A percentile compares a stretch with the other conserved stretches of the same genome.
Conservation (phyloP, 2,888 invertebrate genomes). For the Mantis religiosa region DNA sequence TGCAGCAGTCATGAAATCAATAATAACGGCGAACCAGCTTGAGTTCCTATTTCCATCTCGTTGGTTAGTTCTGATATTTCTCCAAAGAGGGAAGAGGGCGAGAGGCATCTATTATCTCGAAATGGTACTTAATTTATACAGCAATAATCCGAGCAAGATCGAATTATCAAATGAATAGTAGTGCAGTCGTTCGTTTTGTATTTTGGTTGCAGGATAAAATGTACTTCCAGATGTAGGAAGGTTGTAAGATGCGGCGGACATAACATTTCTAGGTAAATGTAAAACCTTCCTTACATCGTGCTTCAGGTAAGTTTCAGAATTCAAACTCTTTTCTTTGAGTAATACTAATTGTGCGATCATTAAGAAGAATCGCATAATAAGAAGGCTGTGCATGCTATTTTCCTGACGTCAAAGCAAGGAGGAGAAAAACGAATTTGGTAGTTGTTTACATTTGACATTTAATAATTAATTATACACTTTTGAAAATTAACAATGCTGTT, state of each 20-base stretch:
- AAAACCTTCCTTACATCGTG: too few species aligned
- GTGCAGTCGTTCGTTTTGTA: not conserved
- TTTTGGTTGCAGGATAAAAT: not conserved
- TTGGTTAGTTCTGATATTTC: not conserved
- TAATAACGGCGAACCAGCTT: not conserved
- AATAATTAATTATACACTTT: not conserved
- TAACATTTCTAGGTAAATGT: not conserved
- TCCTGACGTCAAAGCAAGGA: not conserved
- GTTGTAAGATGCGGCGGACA: not conserved
- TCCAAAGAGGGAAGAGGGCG: not conserved
- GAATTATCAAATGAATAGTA: not conserved
- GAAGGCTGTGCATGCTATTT: not conserved
- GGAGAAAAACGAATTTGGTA: not conserved
- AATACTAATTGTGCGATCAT: not conserved
- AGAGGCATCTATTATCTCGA: not conserved
- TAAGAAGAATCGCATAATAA: not conserved
- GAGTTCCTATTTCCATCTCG: not conserved
- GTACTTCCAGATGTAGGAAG: not conserved
- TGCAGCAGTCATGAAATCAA: not conserved
- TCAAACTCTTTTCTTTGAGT: not conserved
- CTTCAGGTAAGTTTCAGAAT: too few species aligned
- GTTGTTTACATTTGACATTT: not conserved
- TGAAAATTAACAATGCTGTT: not conserved
- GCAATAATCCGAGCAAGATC: not conserved
- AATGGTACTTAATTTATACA: not conserved